Evolutionary conservation across 2,888 invertebrate species (phyloP), one percentile per base, ranked within the genome.

Genomic region (Steinernema carpocapsae): DNA sequence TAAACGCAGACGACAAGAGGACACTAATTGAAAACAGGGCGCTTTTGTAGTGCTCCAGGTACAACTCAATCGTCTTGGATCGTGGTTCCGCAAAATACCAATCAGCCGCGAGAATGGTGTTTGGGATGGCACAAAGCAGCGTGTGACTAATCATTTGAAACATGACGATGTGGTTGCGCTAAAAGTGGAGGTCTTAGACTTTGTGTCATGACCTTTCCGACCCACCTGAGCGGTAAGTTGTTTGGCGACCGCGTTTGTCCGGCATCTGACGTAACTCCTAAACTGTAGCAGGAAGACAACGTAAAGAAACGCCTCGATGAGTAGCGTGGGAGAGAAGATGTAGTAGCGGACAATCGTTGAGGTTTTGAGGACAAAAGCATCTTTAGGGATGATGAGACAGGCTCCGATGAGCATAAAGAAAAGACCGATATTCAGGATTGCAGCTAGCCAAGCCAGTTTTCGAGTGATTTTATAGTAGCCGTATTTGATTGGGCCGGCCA

Each of bases 251-350:
- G 17, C 29, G 7, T 37, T 64, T 1, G 29, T 32, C 17, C 17
- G 29, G 6, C 32, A 17, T n/a, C 19, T 26, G 7, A 22, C 17
- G 64, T 26, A 64, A 14, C 7, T 1, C 1, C 64, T 29, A n/a
- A 64, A 64, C 19, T 64, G 64, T 26, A 64, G 29, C 37, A 37
- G 37, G 37, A 64, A 64, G 64, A 64, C 3, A 4, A 29, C 32
- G 64, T 64, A 64, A 32, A 64, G 64, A 17, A 64, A 17, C 4
- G 32, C 64, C 19, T 64, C 64, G 32, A 32, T 32, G 14, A 64
- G 17, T 6, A 64, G 64, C 32, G 64, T 64, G 64, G 64, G 26
- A 29, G 29, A 64, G 64, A 64, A 64, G 64, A 64, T 6, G 64
- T 64, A 17, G 48, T 7, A n/a, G 7, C 48, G 48, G 2, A 48